Evolutionary conservation across 2,113 vertebrate genomes (phyloP), one percentile per base, ranked within the genome.

Genomic region (Clarias macrocephalus): DNA sequence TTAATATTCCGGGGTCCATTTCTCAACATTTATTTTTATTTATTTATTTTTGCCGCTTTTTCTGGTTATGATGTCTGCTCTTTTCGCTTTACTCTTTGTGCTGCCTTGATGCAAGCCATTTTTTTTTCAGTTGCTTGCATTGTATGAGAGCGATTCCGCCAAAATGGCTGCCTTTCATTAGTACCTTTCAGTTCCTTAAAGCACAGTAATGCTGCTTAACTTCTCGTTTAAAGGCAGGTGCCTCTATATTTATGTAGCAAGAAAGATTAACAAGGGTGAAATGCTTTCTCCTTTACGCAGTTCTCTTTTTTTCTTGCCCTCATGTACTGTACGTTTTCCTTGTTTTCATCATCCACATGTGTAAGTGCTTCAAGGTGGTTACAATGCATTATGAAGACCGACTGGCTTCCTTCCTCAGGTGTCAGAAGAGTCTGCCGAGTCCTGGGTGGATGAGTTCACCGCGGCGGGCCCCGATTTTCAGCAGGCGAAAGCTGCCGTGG

Each of bases 371-470:
- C 33, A 28, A 8, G n/a, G 9, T 63, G 28, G 13, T 75, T 59
- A 57, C 56, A 33, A 62, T 65, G 54, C 63, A 37, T 85, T 56
- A 28, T 82, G 3, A 86, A 33, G 59, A 21, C 52, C 11, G 13
- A 3, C 57, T 42, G 33, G 23, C 84, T 89, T 28, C 87, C 63
- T 28, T 80, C 72, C 63, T 85, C 72, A 98, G 97, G 96, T 95
- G 75, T 93, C 96, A 0, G 95, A 95, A 21, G 98, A 99, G 75
- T 98, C 97, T 21, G 97, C 97, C 6, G 98, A 99, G 91, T 97
- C 97, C 88, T 99, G 98, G 98, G 98, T 99, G 70, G 98, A 99
- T 87, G 95, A 99, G 88, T 98, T 98, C 79, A 91, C 97, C 3
- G 91, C 94, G 42, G 90, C 96, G 18, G 96, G 97, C 63, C 93